These are phyloP conservation scores for Falco novaeseelandiae DNA, from an alignment of 2,797 vertebrate genomes.

Conservation along the genomic window DNA sequence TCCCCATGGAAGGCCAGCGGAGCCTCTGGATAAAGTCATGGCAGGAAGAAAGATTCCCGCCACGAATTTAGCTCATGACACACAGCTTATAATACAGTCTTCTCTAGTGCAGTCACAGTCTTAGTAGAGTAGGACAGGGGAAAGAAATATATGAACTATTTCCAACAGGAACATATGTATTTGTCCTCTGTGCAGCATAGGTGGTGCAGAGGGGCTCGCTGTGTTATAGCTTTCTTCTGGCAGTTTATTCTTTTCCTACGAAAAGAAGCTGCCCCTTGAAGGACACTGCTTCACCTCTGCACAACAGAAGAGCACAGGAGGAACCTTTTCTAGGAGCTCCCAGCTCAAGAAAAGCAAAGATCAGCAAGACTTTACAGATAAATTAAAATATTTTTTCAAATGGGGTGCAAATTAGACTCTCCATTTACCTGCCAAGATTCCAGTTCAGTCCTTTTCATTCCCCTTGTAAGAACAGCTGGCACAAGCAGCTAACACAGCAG, in stretches of 20 bases:
- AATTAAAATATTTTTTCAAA: neutral
- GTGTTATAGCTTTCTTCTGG: fast-evolving
- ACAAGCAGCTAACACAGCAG: conserved; percentile 29
- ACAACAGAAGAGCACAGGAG: neutral
- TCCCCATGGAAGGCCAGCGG: neutral
- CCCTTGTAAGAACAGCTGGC: neutral
- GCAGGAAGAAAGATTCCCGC: neutral
- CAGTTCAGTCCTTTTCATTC: neutral
- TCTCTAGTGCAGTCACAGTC: neutral
- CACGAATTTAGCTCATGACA: neutral
- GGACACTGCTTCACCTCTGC: neutral
- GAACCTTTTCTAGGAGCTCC: neutral
- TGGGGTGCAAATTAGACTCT: neutral
- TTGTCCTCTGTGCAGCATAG: neutral
- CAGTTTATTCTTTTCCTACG: neutral
- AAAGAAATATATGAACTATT: neutral
- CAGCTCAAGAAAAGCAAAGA: neutral
- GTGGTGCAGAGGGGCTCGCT: neutral
- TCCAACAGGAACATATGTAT: neutral
- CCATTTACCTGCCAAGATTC: conserved; percentile 25
- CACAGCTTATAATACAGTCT: neutral
- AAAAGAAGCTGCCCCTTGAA: neutral
- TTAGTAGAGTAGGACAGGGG: neutral
- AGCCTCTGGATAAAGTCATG: neutral
- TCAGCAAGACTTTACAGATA: neutral